phyloP scores from a whole-genome alignment of 2,797 vertebrate species.

The Erpetoichthys calabaricus region DNA sequence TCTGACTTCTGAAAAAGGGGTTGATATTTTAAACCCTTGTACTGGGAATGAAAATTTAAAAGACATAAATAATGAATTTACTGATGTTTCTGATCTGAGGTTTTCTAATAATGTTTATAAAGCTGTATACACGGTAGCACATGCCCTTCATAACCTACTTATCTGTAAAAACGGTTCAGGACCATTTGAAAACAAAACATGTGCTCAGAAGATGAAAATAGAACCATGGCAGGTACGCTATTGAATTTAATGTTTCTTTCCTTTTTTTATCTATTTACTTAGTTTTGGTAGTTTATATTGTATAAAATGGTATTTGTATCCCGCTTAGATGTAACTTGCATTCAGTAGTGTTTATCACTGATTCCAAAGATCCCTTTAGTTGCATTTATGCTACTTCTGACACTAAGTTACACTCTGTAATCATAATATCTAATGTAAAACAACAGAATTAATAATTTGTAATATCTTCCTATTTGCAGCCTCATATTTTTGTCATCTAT shows the following conservation, averaged over 20 bases:
- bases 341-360: too few relatives aligned
- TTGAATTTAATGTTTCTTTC: not conserved
- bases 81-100: conserved; percentile 7
- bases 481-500: too few relatives aligned
- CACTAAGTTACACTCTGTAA: too few relatives aligned
- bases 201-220: conserved; percentile 4
- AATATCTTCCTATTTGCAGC: too few relatives aligned
- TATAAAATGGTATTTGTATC: too few relatives aligned
- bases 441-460: too few relatives aligned
- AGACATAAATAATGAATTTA: not conserved
- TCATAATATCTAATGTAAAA: too few relatives aligned
- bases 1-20: conserved; percentile 18
- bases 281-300: not conserved
- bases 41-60: conserved; percentile 5
- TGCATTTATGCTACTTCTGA: too few relatives aligned
- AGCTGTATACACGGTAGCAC: conserved; percentile 1
- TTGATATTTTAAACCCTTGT: conserved; percentile 25
- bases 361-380: too few relatives aligned
- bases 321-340: too few relatives aligned
- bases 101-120: conserved; percentile 5
- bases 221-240: conserved; percentile 3
- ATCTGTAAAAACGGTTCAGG: conserved; percentile 1
- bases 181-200: conserved; percentile 6
- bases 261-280: not conserved
- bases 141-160: conserved; percentile 2